Evolutionary conservation across 2,797 vertebrate species (phyloP), one percentile per base, ranked within the genome.

Genomic region (Danio jaintianensis): DNA sequence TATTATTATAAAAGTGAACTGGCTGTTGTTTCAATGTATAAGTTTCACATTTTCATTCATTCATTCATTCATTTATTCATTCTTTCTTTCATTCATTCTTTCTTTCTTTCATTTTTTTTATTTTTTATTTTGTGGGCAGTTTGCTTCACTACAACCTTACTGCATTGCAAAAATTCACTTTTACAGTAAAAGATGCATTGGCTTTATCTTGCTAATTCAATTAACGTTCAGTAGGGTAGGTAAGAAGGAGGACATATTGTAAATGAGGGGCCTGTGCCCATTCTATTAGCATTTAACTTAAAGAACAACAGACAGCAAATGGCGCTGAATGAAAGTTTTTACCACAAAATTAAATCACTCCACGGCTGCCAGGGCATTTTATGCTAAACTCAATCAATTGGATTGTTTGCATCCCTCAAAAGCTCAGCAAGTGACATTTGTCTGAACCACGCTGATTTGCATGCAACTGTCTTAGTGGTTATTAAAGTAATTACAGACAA

Each of bases 351-450:
- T 63, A 75, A 69, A 70, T 73, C 70, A 78, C 20, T 55, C 63
- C 18, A 20, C 52, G 63, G 22, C 59, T 68, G 40, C 59, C 45
- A 42, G 13, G 50, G 5, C 58, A 42, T 68, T 73, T 71, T 67
- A 78, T 36, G 50, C 50, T 45, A 62, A 77, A 77, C 69, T 75
- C 48, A 63, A 61, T 68, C 72, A 74, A 79, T 38, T 83, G 63
- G 45, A 22, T 73, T 74, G 70, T 73, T 69, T 78, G 53, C 75
- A 42, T 78, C 43, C 29, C 43, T 69, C 29, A 29, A 69, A 80
- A 55, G 69, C 69, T 43, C 64, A 61, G 69, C 43, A 47, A 69
- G 20, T 63, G 61, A 29, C 55, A 69, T 78, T 78, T 78, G 53
- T 78, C 43, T 78, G 76, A 69, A 78, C 66, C 18, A 40, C 5